Evolutionary conservation across 2,113 vertebrate species (phyloP).

Genomic region (Aptenodytes forsteri): DNA sequence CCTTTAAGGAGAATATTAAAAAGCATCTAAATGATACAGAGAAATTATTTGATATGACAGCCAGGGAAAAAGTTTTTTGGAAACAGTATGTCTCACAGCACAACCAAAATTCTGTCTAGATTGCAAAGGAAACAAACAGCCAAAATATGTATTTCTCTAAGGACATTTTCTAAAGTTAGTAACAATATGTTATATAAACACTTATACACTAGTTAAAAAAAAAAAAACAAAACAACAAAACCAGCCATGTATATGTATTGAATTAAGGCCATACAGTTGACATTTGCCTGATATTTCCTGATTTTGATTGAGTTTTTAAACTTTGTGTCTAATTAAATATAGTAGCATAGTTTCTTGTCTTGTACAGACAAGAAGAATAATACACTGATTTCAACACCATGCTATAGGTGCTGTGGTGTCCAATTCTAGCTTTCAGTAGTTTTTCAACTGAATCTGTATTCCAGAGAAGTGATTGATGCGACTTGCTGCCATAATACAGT

Average conservation of each 20-base stretch:
- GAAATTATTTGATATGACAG: not conserved
- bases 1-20: not conserved
- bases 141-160: not conserved
- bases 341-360: not conserved
- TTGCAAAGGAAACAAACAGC: not conserved
- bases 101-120: not conserved
- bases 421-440: not conserved
- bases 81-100: not conserved
- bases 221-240: not conserved
- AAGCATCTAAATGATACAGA: not conserved
- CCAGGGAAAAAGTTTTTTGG: not conserved
- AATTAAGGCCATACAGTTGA: not conserved
- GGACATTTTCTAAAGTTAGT: not conserved
- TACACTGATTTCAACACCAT: not conserved
- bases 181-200: not conserved
- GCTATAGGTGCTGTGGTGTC: not conserved
- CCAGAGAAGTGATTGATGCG: not conserved
- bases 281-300: constrained; percentile 6
- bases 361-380: not conserved
- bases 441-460: not conserved
- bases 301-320: not conserved
- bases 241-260: not conserved
- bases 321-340: constrained; percentile 3
- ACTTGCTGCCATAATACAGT: not conserved
- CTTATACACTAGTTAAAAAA: not conserved